These are phyloP conservation scores for Gymnosoma rotundatum DNA, from an alignment of 2,888 invertebrate genomes.

Conservation along the genomic window DNA sequence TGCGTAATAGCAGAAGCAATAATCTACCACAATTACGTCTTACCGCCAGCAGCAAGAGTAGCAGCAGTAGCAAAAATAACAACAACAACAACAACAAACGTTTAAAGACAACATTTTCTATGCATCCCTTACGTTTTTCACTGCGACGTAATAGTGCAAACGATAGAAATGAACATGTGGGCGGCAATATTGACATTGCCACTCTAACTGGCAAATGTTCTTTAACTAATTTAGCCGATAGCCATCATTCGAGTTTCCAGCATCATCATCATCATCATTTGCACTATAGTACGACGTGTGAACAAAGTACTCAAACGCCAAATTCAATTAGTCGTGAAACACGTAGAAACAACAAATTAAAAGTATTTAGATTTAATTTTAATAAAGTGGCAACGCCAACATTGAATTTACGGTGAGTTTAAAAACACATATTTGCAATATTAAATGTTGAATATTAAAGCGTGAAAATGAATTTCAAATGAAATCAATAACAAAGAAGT, in stretches of 20 bases:
- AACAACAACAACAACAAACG: constrained; percentile 14
- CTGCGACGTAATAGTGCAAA: constrained; percentile 47
- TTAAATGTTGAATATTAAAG: not conserved
- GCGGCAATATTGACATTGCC: constrained; percentile 36
- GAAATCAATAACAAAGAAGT: not conserved
- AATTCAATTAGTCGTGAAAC: constrained; percentile 88
- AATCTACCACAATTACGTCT: constrained; percentile 59
- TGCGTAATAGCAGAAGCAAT: constrained; percentile 72
- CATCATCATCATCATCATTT: constrained; percentile 71
- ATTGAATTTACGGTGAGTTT: constrained; percentile 83
- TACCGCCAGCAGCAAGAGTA: constrained; percentile 47
- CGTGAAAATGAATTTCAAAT: not conserved
- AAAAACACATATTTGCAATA: not conserved
- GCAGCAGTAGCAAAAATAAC: constrained; percentile 18
- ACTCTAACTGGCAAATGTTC: constrained; percentile 48
- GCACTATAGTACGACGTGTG: constrained; percentile 82
- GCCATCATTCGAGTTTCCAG: constrained; percentile 26
- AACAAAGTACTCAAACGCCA: constrained; percentile 89
- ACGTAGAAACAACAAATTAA: constrained; percentile 84
- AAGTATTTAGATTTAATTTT: constrained; percentile 85
- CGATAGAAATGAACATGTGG: constrained; percentile 13
- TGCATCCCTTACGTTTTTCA: constrained; percentile 62
- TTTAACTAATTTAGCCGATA: not conserved
- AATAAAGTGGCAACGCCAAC: constrained; percentile 85
- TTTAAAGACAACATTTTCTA: constrained; percentile 36